Evolutionary conservation across 2,888 invertebrate genomes (phyloP).

Genomic region (Parnassius mnemosyne): DNA sequence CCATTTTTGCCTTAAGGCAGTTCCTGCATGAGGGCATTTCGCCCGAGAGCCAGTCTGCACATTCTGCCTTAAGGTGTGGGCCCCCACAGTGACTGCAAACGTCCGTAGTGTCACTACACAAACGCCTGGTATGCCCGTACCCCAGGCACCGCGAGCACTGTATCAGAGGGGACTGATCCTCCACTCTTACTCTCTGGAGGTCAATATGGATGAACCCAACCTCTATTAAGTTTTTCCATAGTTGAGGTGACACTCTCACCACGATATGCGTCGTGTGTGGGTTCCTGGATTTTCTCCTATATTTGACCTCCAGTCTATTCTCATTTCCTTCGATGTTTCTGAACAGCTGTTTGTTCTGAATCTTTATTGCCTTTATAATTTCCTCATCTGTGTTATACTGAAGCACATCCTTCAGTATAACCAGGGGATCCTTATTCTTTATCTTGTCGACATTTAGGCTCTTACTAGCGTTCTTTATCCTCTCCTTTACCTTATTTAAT

Average conservation of each 20-base stretch:
- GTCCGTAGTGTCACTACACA: too few species aligned
- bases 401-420: background rate
- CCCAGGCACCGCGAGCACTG: too few species aligned
- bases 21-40: background rate
- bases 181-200: too few species aligned
- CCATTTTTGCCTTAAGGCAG: background rate
- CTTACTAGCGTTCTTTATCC: too few species aligned
- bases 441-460: too few species aligned
- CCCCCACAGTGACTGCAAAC: conserved; percentile 3
- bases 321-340: background rate
- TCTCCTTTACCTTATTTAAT: too few species aligned
- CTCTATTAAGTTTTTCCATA: background rate
- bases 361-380: background rate
- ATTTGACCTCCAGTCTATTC: background rate
- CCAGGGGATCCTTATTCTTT: background rate
- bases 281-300: background rate
- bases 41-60: background rate
- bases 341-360: background rate
- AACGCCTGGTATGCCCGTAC: too few species aligned
- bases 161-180: too few species aligned
- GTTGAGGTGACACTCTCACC: background rate
- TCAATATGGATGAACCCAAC: too few species aligned
- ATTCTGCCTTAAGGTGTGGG: background rate
- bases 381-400: background rate
- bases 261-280: background rate